phyloP scores from a whole-genome alignment of 2,113 vertebrate genomes.

The Isurus oxyrinchus region DNA sequence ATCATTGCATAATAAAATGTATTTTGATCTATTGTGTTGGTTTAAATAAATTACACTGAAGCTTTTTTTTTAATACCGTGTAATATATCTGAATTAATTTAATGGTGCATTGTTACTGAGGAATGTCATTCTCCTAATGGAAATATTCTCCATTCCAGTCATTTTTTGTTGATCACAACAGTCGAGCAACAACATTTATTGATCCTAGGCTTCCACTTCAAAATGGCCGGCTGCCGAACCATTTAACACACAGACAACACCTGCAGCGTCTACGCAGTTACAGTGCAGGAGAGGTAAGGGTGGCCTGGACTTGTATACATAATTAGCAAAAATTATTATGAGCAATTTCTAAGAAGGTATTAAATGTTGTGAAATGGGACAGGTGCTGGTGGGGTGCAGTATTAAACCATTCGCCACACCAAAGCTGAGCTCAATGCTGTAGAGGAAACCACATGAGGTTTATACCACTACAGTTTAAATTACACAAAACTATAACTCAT shows the following conservation, averaged over 20 bases:
- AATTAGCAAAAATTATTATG: not conserved
- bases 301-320: not conserved
- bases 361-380: not conserved
- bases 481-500: not conserved
- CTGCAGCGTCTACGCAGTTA: constrained; percentile 94
- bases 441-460: not conserved
- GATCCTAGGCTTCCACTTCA: constrained; percentile 94
- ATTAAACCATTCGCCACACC: not conserved
- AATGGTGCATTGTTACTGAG: not conserved
- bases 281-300: constrained; percentile 86
- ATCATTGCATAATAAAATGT: not conserved
- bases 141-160: constrained; percentile 59
- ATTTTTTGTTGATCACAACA: constrained; percentile 98
- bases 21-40: not conserved
- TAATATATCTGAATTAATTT: not conserved
- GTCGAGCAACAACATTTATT: constrained; percentile 92
- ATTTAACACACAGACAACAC: constrained; percentile 87
- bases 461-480: too few relatives aligned
- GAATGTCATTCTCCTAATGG: not conserved
- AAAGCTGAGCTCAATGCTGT: not conserved
- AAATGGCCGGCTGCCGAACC: constrained; percentile 80
- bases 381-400: not conserved
- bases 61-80: not conserved
- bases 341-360: not conserved
- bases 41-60: not conserved